Evolutionary conservation across 2,113 vertebrate genomes (phyloP).

Genomic region (Lichenostomus cassidix): DNA sequence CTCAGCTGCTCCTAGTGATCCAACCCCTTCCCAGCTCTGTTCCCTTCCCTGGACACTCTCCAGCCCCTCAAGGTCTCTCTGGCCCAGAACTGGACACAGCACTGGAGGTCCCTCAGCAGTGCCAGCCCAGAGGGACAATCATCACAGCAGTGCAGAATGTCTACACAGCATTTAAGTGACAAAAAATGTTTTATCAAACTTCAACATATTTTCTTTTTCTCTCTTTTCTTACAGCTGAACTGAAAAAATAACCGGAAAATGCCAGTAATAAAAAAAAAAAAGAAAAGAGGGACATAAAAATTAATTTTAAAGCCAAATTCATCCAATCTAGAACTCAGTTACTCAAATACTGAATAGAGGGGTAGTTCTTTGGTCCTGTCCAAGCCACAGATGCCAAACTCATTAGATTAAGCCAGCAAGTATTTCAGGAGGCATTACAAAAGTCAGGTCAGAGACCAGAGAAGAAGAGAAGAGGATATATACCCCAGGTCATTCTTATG

Average conservation of each 20-base stretch:
- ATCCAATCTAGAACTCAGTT: not conserved
- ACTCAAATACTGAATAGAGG: not conserved
- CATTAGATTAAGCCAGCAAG: not conserved
- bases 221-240: not conserved
- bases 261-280: not conserved
- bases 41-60: not conserved
- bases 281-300: not conserved
- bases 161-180: not conserved
- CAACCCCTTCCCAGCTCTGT: not conserved
- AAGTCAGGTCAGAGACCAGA: not conserved
- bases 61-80: not conserved
- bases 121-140: not conserved
- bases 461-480: not conserved
- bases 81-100: not conserved
- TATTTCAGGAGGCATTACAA: not conserved
- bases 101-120: accelerated
- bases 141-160: not conserved
- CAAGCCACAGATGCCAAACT: not conserved
- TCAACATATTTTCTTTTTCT: not conserved
- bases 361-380: not conserved
- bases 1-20: not conserved
- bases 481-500: not conserved
- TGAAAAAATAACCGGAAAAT: not conserved
- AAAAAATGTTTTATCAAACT: not conserved
- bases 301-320: not conserved